Evolutionary conservation across 2,113 vertebrate species (phyloP), one percentile per base, ranked within the genome.

Genomic region (Brachionichthys hirsutus): DNA sequence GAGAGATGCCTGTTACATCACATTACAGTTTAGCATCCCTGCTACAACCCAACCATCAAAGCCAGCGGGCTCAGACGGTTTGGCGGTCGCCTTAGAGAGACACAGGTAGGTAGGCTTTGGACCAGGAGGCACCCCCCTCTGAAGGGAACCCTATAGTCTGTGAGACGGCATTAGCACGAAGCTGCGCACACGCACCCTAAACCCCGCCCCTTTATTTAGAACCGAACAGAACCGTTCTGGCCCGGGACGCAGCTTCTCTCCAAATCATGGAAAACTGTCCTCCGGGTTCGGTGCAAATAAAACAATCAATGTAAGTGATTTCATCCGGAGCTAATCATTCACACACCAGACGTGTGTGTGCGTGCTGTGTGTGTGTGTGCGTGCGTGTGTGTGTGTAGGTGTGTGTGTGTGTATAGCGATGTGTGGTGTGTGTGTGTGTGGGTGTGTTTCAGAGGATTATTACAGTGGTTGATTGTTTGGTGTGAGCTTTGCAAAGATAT

Each of bases 401-500:
- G 60, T 66, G 47, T 14, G 46, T 44, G 36, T 70, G 69, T 73
- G 16, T n/a, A n/a, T n/a, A n/a, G n/a, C n/a, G 1, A n/a, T 15
- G 1, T 51, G 38, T 60, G 49, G 64, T 75, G 3, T 72, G 60
- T 66, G 47, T 14, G 46, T 44, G 36, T 70, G 69, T 73, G 16
- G 62, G 70, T 77, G 83, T 60, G 75, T 84, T 47, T 72, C 43
- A 63, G 68, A 72, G 82, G 89, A 91, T 92, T 90, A 90, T 64
- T 79, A 74, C 64, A 73, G 59, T 24, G 54, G 80, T 70, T 92
- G 91, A 91, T 91, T 92, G 88, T 90, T 90, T 88, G 80, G 80
- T 86, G 85, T 86, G 84, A 85, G 86, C 76, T 89, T 85, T 89
- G 82, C 83, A 78, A 72, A 78, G 70, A 81, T 84, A 71, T 90